A percentile compares a stretch with the other conserved stretches of the same genome.
Conservation (phyloP, 2,113 vertebrate genomes). For the Aptenodytes forsteri region DNA sequence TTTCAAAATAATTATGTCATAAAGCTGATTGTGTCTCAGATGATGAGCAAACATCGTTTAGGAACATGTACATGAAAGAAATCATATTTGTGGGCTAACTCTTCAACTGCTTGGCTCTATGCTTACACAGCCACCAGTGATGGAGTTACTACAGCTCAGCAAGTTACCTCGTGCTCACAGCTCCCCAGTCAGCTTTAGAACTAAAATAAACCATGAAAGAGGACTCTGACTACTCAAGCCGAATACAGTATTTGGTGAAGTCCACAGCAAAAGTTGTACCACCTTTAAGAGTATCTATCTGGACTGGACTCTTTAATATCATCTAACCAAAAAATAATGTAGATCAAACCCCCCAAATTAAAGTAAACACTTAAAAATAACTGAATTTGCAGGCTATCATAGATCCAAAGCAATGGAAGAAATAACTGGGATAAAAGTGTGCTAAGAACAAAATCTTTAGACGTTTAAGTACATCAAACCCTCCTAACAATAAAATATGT, state of each 20-base stretch:
- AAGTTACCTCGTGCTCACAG: not conserved
- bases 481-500: slow-evolving; percentile 52
- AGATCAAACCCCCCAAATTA: not conserved
- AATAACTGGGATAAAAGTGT: slow-evolving; percentile 30
- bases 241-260: not conserved
- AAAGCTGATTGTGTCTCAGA: not conserved
- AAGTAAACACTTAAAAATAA: not conserved
- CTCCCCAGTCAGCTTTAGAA: not conserved
- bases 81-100: not conserved
- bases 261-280: not conserved
- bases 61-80: not conserved
- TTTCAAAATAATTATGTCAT: not conserved
- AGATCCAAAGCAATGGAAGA: not conserved
- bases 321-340: not conserved
- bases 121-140: not conserved
- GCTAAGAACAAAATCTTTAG: slow-evolving; percentile 39
- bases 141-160: not conserved
- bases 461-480: slow-evolving; percentile 41
- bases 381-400: not conserved
- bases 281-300: not conserved
- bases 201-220: not conserved
- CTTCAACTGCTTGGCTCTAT: not conserved
- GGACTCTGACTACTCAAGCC: not conserved
- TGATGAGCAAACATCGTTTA: not conserved
- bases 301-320: not conserved